Conservation (phyloP, 2,113 vertebrate genomes). For the Noctilio leporinus region DNA sequence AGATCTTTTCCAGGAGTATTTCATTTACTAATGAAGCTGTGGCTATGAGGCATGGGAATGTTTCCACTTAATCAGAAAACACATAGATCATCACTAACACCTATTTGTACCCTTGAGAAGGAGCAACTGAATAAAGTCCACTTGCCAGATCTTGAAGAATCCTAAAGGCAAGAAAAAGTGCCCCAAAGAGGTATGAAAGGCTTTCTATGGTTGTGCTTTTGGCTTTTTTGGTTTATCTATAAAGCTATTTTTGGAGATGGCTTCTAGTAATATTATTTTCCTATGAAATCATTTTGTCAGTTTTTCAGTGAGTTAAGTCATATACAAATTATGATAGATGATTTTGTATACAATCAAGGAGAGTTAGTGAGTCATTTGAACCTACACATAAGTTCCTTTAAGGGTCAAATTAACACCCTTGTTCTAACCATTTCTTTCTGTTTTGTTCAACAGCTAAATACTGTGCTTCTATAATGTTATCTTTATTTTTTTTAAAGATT, state of each 20-base stretch:
- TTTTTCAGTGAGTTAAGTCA: background rate
- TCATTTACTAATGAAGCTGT: background rate
- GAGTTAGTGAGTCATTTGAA: background rate
- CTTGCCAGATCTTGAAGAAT: background rate
- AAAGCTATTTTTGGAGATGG: background rate
- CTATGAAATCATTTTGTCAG: background rate
- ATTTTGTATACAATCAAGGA: background rate
- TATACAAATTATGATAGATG: background rate
- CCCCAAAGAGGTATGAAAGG: background rate
- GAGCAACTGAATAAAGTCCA: background rate
- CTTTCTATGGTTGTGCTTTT: background rate
- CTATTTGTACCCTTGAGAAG: background rate
- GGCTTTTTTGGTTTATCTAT: background rate
- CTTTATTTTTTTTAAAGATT: too few relatives aligned
- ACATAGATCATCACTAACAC: background rate
- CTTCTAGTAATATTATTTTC: background rate
- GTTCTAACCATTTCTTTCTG: background rate
- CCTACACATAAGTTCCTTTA: background rate
- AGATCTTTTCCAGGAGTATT: background rate
- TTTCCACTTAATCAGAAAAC: background rate
- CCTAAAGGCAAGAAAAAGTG: background rate
- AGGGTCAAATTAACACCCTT: background rate
- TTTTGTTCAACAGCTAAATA: background rate
- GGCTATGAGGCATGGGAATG: background rate
- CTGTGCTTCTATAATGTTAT: background rate